phyloP scores from a whole-genome alignment of 2,113 vertebrate genomes.

The Amazona guildingii region DNA sequence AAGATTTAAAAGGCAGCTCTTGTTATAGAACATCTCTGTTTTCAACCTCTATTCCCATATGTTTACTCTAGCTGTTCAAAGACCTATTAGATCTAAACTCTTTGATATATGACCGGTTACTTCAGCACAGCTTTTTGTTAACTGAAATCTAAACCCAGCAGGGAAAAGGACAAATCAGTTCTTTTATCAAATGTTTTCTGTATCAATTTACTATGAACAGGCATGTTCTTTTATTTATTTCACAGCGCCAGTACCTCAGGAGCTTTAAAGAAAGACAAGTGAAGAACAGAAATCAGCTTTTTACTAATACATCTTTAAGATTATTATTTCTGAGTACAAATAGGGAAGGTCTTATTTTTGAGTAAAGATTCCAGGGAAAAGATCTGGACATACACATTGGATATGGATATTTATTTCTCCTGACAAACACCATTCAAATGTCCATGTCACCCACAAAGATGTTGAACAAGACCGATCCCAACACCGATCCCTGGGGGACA shows the following conservation, averaged over 20 bases:
- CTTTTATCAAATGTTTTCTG: constrained; percentile 58
- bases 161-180: constrained; percentile 61
- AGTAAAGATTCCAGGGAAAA: neutral
- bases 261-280: neutral
- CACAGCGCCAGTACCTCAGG: neutral
- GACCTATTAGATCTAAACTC: constrained; percentile 62
- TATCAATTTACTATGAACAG: neutral
- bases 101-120: constrained; percentile 67
- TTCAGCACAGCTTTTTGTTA: constrained; percentile 59
- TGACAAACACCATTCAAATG: neutral
- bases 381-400: neutral
- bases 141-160: constrained; percentile 36
- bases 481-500: too few species aligned
- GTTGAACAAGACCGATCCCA: too few species aligned
- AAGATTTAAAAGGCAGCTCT: neutral
- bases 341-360: neutral
- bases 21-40: neutral
- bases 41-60: constrained; percentile 56
- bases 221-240: neutral
- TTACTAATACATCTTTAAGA: neutral
- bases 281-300: neutral
- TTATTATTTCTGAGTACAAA: neutral
- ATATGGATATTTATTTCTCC: neutral
- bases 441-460: too few species aligned
- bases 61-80: constrained; percentile 66